These are phyloP conservation scores for Chrosomus eos DNA, from an alignment of 2,797 vertebrate species.

Conservation along the genomic window DNA sequence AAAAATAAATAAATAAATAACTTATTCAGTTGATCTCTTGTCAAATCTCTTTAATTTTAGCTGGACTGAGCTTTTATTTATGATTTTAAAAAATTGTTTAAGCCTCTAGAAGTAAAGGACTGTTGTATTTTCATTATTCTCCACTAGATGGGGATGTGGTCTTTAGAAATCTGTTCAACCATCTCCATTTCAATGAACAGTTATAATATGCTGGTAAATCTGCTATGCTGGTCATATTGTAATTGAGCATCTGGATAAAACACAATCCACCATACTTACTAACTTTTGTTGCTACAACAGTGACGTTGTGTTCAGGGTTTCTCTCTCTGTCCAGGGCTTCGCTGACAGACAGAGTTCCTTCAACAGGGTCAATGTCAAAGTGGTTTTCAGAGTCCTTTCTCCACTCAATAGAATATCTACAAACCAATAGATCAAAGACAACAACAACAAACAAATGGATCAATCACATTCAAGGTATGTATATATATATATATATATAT, in stretches of 20 bases:
- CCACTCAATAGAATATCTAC: conserved; percentile 90
- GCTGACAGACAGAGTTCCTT: conserved; percentile 89
- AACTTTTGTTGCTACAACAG: conserved; percentile 91
- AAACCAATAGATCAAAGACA: conserved; percentile 12
- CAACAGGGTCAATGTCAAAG: conserved; percentile 87
- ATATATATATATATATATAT: too few relatives aligned
- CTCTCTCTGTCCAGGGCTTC: conserved; percentile 91
- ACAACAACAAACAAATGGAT: background rate
- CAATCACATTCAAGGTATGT: background rate
- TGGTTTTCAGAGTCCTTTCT: conserved; percentile 82
- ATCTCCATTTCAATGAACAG: background rate
- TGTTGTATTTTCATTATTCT: background rate
- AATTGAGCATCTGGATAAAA: conserved; percentile 16
- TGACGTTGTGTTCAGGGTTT: conserved; percentile 86
- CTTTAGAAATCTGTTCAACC: background rate
- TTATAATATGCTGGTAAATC: background rate
- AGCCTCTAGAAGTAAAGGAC: background rate
- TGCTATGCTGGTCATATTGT: background rate
- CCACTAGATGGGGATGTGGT: conserved; percentile 66
- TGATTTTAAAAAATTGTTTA: background rate
- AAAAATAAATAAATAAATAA: background rate
- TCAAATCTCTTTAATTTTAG: background rate
- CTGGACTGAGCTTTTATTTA: background rate
- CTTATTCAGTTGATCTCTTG: background rate
- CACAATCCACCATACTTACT: conserved; percentile 84